Base-by-base conservation (phyloP, 2,888 invertebrate genomes). In the Hemithea aestivaria region DNA sequence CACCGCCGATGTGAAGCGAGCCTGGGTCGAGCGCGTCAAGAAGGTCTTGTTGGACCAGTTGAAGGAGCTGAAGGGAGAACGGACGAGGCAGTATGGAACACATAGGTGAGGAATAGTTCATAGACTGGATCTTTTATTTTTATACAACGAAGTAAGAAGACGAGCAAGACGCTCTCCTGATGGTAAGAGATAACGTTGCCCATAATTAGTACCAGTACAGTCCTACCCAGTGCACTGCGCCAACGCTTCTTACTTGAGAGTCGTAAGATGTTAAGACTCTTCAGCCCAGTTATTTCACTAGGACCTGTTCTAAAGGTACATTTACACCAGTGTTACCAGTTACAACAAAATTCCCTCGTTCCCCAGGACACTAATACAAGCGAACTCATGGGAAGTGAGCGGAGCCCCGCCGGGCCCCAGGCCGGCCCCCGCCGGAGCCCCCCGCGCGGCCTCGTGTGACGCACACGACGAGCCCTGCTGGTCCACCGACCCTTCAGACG, bases 1-100 rank as follows among this genome's bases (percentile, higher is more conserved):
- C 10, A 93, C 92, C n/a, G 82, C 92, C 2, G 95, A 96, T 10
- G 92, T 94, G 20, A 97, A 97, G 70, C 93, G 94, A 44, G 90
- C 92, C 36, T 98, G 97, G 97, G 96, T 97, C 7, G 92, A 93
- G 51, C 94, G 96, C 74, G 93, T 98, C 62, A 97, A 98, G 77
- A 89, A 94, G 7, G 95, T 98, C 41, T 83, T 98, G 36, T 90
- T 97, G 59, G 94, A 95, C 57, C 98, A 98, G 77, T 90, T 98
- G 50, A 95, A 96, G 58, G 94, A 96, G 69, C 89, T 97, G 10
- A 94, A 94, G 72, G 94, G 94, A 12, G 92, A 93, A 69, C 89
- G 92, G 58, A 92, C 91, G 30, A 89, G 93, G 49, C 94, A 94
- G 66, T 94, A 94, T 63, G 89, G 16, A 2, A 16, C 16, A 4